Evolutionary conservation across 1,140 invertebrate genomes (phyloP).

Genomic region (Sminthurides bifidus): DNA sequence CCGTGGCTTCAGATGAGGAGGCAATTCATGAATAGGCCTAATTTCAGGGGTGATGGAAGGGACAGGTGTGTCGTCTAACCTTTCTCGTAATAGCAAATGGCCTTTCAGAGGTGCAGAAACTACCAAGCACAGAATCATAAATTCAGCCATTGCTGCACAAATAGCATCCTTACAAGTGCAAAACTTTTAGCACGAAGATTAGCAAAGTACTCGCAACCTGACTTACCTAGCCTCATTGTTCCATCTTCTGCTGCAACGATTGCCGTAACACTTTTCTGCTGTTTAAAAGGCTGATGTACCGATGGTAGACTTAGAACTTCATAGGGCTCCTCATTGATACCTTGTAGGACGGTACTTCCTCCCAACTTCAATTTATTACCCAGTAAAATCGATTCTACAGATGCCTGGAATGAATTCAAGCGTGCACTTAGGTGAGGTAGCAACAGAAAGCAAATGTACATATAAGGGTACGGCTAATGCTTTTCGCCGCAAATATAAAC

Average conservation of each 20-base stretch:
- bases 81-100: constrained; percentile 13
- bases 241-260: constrained; percentile 4
- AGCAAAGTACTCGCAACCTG: not conserved
- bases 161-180: not conserved
- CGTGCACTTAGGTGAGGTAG: not conserved
- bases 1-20: constrained; percentile 17
- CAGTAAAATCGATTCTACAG: not conserved
- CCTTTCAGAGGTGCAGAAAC: constrained; percentile 18
- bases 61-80: constrained; percentile 8
- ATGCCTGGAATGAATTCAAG: not conserved
- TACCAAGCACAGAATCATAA: constrained; percentile 4
- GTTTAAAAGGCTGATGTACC: no score
- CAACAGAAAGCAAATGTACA: not conserved
- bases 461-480: not conserved
- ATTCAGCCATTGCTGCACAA: not conserved
- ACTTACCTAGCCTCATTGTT: constrained; percentile 5
- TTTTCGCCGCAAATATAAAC: no score
- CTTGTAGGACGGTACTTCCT: no score
- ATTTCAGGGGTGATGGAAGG: not conserved
- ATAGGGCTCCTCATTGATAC: no score
- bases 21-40: constrained; percentile 7
- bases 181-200: no score
- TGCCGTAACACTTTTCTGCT: not conserved
- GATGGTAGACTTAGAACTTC: no score
- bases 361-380: not conserved